Base-by-base conservation (phyloP, 2,888 invertebrate species). In the Cerastis leucographa region DNA sequence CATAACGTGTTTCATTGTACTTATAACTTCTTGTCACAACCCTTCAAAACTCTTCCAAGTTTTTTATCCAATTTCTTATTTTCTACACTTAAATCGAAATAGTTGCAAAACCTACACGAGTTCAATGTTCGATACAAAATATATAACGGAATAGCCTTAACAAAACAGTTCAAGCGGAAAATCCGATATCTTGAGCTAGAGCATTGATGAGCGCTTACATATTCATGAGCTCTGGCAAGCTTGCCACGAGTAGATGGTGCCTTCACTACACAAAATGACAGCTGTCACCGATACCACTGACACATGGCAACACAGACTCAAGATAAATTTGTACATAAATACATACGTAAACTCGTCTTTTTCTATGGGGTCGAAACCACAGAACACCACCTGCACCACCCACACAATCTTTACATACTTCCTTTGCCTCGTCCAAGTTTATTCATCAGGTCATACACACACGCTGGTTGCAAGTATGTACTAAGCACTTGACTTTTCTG, bases 131-230 rank as follows among this genome's bases (percentile, higher is more conserved):
- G 80, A 86, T 85, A 90, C 84, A 84, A 88, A 89, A 86, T 89
- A 89, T 87, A 88, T 90, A 89, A 88, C 88, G 86, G 85, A 87
- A 29, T 84, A 85, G 85, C 72, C 75, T 91, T 92, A 93, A 91
- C 93, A 93, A 91, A 93, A 91, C 91, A 91, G 90, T 91, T 94
- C 91, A 89, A 88, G 93, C 94, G 92, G 94, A 95, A 95, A 95
- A 95, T 94, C 94, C 94, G 95, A 95, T 95, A 95, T 95, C 95
- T 95, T 94, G 93, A 93, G 93, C 92, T 88, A 87, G 90, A 93
- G 91, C 94, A 95, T 94, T 94, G 95, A 95, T 93, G 94, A 93
- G 91, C 90, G 91, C 89, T 94, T 95, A 94, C 94, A 96, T 96
- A 96, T 96, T 94, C 95, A 96, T 95, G 94, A 94, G 93, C 71